Base-by-base conservation (phyloP, 2,113 vertebrate genomes). In the Toxotes chatareus region DNA sequence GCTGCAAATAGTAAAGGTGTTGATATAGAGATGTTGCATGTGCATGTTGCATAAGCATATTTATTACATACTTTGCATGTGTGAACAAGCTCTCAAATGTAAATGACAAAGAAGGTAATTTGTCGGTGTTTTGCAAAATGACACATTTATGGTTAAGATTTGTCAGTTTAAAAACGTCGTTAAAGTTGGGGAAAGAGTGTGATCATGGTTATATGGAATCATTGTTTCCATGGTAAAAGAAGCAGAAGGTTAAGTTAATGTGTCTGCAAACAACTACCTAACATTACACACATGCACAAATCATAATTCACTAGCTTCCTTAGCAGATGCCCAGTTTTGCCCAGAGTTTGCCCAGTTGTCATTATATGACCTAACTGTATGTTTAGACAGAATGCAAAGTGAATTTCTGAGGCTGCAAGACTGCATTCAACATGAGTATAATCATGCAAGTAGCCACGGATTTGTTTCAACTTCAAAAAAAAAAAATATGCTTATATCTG, bases 151-250 rank as follows among this genome's bases (percentile, higher is more conserved):
- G 40, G 40, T 67, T 27, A 36, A 31, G 6, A 2, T 38, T 61
- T 23, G 27, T 12, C 10, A 40, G n/a, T 34, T 23, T 46, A 46
- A 46, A 47, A 51, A 27, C 60, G 57, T 46, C 13, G 57, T 63
- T 21, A 72, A 47, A 4, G 40, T 73, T 65, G 21, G 49, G 36
- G 4, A 79, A 71, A n/a, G 19, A 62, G 7, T 46, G 36, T 65
- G 27, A 55, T 63, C 57, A 46, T 73, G 13, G 31, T 36, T 62
- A 49, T 49, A 59, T 47, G 27, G 14, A 56, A 19, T 34, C 12
- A 56, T 19, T 32, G 32, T 70, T 79, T 69, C 36, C 49, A 51
- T 79, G 8, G 17, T 53, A 42, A 10, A 79, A 42, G 5, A 70
- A 47, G 44, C 42, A 21, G 21, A 40, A 49, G 21, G 44, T 69